Base-by-base conservation (phyloP, 92 coral and sea anemone species). In the Umimayanthus kanabou region DNA sequence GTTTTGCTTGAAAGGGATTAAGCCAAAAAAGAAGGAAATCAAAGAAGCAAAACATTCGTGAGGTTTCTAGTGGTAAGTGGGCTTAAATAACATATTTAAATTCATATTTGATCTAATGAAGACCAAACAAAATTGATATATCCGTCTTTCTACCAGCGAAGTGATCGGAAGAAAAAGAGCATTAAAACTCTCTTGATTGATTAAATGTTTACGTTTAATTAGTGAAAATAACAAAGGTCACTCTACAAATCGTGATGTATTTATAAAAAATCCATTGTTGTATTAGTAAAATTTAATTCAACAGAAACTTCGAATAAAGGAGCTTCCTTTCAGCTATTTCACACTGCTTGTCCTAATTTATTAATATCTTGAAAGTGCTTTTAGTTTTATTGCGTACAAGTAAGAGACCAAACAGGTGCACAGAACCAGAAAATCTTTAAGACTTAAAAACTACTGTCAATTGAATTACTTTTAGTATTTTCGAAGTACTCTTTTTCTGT, bases 91-190 rank as follows among this genome's bases (percentile, higher is more conserved):
- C 66, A 30, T 53, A 50, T 53, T 55, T 53, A 16, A 53, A 55
- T 81, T 81, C 8, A 33, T 37, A 82, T 30, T n/a, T 42, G 39
- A 40, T 39, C 64, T 10, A 67, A 29, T 14, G 71, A 71, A 83
- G 64, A 45, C 39, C 39, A 83, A 70, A 69, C 77, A 47, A 70
- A 49, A 14, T 49, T 11, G 82, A 78, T 45, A 78, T 78, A 45
- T 78, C 64, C 39, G 37, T 78, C 10, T 45, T 78, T 45, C 37
- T 78, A 9, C 65, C 9, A 26, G 18, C 37, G 39, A 50, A 83
- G 65, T 43, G 58, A 83, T 83, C 76, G 87, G 87, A 83, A 83
- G 87, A 70, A 83, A 67, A 83, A 83, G 77, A 69, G 87, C 76
- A 70, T 70, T 70, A 69, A 45, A 83, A 39, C 75, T 20, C 76